phyloP scores from a whole-genome alignment of 2,113 vertebrate species.

The Dunckerocampus dactyliophorus region DNA sequence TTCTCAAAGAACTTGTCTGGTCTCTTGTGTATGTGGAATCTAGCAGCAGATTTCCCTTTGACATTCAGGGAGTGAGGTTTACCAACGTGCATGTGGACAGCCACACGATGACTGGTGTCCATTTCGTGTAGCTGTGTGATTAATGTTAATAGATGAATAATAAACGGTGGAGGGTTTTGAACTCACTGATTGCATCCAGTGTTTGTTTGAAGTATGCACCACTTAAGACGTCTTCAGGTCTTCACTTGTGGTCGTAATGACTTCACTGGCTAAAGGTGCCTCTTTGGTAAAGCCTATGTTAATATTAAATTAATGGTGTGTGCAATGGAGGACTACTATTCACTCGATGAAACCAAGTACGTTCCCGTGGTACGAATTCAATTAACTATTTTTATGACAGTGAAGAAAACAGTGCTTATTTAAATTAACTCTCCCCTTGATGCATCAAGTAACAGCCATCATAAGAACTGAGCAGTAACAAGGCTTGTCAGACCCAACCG shows the following conservation, averaged over 20 bases:
- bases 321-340: not conserved
- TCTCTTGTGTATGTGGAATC: too few species aligned
- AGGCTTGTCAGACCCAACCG: conserved; percentile 29
- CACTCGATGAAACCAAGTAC: not conserved
- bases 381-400: not conserved
- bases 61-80: too few species aligned
- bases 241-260: not conserved
- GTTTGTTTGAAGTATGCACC: not conserved
- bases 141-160: too few species aligned
- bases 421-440: not conserved
- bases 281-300: not conserved
- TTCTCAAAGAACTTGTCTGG: too few species aligned
- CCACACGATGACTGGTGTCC: too few species aligned
- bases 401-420: not conserved
- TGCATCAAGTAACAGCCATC: conserved; percentile 33
- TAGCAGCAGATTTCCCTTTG: too few species aligned
- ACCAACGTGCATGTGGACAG: too few species aligned
- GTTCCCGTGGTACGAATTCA: not conserved
- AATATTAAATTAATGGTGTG: not conserved
- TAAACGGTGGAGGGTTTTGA: too few species aligned
- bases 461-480: conserved; percentile 27
- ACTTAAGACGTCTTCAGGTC: not conserved
- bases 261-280: not conserved
- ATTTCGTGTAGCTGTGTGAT: too few species aligned
- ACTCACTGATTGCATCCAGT: not conserved